Base-by-base conservation (phyloP, 1,140 invertebrate species). In the Acyrthosiphon pisum region DNA sequence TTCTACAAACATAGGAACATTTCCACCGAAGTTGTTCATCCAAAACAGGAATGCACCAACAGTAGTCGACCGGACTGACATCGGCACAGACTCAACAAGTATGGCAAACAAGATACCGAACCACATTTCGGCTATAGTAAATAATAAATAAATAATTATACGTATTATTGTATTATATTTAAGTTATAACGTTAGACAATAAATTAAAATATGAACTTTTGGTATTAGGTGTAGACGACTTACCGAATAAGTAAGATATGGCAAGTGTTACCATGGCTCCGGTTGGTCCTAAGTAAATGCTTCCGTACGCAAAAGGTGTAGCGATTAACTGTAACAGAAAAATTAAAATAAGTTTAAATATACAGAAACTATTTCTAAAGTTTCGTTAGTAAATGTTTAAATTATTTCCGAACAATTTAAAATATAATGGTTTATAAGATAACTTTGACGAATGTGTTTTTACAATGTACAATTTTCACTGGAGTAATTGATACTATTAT, bases 11-110 rank as follows among this genome's bases (percentile, higher is more conserved):
- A 98, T 98, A 18, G 98, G 98, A 93, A 98, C 95, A 95, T 98
- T 98, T n/a, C 98, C 98, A n/a, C 98, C 98, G 93, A 98, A 96
- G 95, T 98, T 98, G 95, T 98, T 98, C 97, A 98, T 98, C 0
- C 98, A 97, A 95, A 98, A 98, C 6, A 98, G 95, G 94, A 98
- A 98, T 6, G 98, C 96, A 0, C 97, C 98, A 8, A 98, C 97
- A 2, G 97, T 97, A 9, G 97, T 98, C 23, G 98, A 98, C 68
- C 98, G 96, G 18, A 98, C 96, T 6, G 97, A 96, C 30, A 98
- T 93, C 2, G 98, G 98, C 20, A 98, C 98, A 93, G 98, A 97
- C 95, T 98, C 98, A 6, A 98, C 97, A 8, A 98, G 96, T 94
- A 98, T 97, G 30, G 98, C 98, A 94, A 98, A 98, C 7, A 98